Base-by-base conservation (phyloP, 1,140 invertebrate species). In the Drosophila burlai region DNA sequence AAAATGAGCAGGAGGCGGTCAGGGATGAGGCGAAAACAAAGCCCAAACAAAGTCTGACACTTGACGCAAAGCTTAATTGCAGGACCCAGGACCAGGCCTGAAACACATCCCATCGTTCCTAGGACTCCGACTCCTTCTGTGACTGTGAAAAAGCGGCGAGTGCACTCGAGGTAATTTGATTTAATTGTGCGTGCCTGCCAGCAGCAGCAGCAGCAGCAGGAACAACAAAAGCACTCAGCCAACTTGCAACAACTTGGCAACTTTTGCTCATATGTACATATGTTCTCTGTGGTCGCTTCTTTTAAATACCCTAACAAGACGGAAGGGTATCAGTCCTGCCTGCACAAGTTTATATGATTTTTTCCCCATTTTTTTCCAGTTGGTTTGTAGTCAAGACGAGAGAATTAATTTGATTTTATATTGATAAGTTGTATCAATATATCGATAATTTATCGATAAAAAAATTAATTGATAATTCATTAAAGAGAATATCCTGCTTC, bases 131-230 rank as follows among this genome's bases (percentile, higher is more conserved):
- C 21, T 57, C 36, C 24, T n/a, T 52, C 24, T 49, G 34, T 54
- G 74, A 67, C 81, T 77, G 55, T 80, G 79, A 85, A 84, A 85
- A 85, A 81, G 74, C 61, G 79, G 54, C 76, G 68, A 89, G 85
- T 90, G 85, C 81, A 85, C 85, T 89, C 80, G 79, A 90, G 85
- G 85, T 89, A 89, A 89, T 90, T 89, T 89, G 85, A 89, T 89
- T 89, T 89, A 89, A 89, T 89, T 89, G 85, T 89, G 85, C 85
- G 81, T 90, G 85, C 67, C 79, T 54, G 63, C 43, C 50, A 68
- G 11, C 34, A 36, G 31, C 34, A 67, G 75, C 26, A 50, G 26
- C 40, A 6, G 29, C 29, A 29, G 31, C 31, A 42, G 49, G 11
- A 58, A 26, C 45, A 55, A 67, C 59, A 79, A 54, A 72, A 66